Evolutionary conservation across 2,797 vertebrate genomes (phyloP), one percentile per base, ranked within the genome.

Genomic region (Pipistrellus pipistrellus): DNA sequence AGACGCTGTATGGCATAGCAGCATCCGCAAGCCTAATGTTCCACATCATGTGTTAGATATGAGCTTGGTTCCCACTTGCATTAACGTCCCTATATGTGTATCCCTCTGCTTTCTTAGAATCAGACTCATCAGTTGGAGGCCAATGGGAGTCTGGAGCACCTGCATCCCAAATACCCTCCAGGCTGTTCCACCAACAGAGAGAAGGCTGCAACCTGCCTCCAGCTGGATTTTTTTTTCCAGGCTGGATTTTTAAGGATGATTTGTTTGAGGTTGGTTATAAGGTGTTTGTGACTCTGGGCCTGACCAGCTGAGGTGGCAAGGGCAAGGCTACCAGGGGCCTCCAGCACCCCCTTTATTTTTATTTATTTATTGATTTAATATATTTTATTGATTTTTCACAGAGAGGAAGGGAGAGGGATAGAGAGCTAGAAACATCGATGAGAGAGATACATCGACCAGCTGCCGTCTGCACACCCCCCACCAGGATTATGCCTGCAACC

Each of bases 161-260:
- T 68, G 41, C 1, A 21, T 59, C 44, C 55, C 46, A 41, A 46
- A 64, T 0, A 53, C 41, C 6, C 20, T 14, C 82, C 6, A 21
- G 25, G 48, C 3, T 6, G 15, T 10, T 23, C 82, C 57, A 92
- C 25, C 59, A n/a, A 41, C 41, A 46, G 62, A 62, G 32, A 78
- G 38, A 62, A 57, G 64, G 51, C 21, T n/a, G 14, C 1, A 12
- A 12, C 9, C 48, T 5, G 5, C 68, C 30, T 23, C 69, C 3
- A 0, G 1, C 27, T 30, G 35, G 25, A 8, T 15, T 57, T 82
- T 21, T 27, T 12, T 27, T 2, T 6, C 57, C 1, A 0, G 1
- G 1, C 27, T 25, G 44, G 25, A 14, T 9, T 44, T 82, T 21
- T n/a, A 8, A 68, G 27, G 64, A 82, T 0, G 18, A 59, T 55